Evolutionary conservation across 2,113 vertebrate species (phyloP).

Genomic region (Dermatemys mawii): DNA sequence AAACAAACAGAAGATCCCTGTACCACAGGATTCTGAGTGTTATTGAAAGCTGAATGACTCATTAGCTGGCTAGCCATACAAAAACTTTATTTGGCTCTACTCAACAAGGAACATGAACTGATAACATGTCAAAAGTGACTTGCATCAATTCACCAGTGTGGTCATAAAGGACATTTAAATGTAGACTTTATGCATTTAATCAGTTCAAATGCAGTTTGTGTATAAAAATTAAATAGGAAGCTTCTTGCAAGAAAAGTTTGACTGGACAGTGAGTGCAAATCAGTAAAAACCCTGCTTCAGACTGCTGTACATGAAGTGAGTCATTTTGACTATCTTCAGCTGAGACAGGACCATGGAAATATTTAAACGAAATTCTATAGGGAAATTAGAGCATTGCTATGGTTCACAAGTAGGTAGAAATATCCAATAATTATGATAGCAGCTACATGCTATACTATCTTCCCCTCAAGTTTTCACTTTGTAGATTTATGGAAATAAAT

Average conservation of each 20-base stretch:
- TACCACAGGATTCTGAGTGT: background rate
- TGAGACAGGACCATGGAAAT: background rate
- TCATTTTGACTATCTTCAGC: background rate
- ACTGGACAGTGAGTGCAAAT: background rate
- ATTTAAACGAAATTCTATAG: background rate
- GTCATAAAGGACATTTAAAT: background rate
- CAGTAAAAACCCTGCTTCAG: background rate
- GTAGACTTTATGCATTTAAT: background rate
- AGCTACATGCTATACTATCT: too few relatives aligned
- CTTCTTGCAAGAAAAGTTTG: background rate
- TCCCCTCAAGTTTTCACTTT: background rate
- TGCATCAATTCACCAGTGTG: background rate
- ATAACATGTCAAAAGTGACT: background rate
- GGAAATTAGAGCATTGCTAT: background rate
- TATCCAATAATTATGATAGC: background rate
- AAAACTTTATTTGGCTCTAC: background rate
- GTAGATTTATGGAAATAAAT: background rate
- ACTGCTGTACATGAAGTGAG: background rate
- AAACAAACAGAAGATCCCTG: background rate
- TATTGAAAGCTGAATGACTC: background rate
- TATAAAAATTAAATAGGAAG: background rate
- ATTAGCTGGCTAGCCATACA: background rate
- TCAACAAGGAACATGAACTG: background rate
- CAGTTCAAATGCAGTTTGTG: background rate
- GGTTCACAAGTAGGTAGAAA: background rate